Percentiles rank a stretch among this genome's conserved stretches.
phyloP scores from a whole-genome alignment of 2,888 invertebrate species.

The Callimorpha dominula region DNA sequence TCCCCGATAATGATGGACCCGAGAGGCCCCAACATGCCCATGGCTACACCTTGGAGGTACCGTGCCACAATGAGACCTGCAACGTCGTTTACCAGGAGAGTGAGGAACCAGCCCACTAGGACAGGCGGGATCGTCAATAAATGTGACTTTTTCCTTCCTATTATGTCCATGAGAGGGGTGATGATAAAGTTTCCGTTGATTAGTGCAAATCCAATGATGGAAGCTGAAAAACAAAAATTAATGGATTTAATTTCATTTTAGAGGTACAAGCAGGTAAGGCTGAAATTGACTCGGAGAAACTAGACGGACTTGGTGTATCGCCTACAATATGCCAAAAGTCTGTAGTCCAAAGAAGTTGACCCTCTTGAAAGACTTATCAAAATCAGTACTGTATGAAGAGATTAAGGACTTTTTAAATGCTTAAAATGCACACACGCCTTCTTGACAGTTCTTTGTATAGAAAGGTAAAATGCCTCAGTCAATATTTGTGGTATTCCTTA shows the following conservation, averaged over 20 bases:
- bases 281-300: neutral
- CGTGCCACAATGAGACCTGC: constrained; percentile 81
- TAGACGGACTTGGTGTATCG: neutral
- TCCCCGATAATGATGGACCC: constrained; percentile 87
- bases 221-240: constrained; percentile 76
- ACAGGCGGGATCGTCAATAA: constrained; percentile 84
- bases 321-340: neutral
- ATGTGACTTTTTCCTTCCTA: constrained; percentile 87
- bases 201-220: constrained; percentile 88
- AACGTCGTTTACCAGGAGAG: constrained; percentile 80
- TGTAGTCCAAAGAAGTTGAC: neutral
- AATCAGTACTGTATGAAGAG: too few species aligned
- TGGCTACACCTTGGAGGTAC: constrained; percentile 83
- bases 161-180: constrained; percentile 84
- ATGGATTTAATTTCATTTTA: neutral
- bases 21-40: constrained; percentile 86
- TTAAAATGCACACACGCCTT: too few species aligned
- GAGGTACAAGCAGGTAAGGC: too few species aligned
- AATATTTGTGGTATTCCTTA: too few species aligned
- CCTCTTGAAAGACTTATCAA: neutral
- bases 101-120: constrained; percentile 86
- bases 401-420: too few species aligned
- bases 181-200: constrained; percentile 87
- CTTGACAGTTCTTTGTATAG: too few species aligned
- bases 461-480: too few species aligned